Conservation (phyloP, 92 coral and sea anemone genomes). For the Phenganax marumi region DNA sequence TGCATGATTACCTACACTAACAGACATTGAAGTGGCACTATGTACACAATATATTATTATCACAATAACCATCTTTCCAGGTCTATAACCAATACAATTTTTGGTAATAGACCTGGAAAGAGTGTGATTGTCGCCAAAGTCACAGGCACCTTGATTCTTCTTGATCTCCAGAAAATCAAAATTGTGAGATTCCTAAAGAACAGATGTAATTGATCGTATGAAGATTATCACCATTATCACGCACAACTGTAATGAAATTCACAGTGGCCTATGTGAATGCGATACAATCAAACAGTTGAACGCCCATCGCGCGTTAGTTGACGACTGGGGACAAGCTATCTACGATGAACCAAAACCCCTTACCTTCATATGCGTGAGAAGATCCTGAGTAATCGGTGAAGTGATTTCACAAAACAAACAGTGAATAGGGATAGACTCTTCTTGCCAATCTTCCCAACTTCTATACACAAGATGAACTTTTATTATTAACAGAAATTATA, state of each 20-base stretch:
- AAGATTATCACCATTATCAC: too few species aligned
- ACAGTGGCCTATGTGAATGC: too few species aligned
- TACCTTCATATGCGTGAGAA: slow-evolving; percentile 88
- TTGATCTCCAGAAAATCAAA: slow-evolving; percentile 56
- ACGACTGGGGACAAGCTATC: too few species aligned
- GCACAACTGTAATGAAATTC: too few species aligned
- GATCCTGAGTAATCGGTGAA: slow-evolving; percentile 55
- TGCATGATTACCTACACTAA: too few species aligned
- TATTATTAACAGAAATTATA: too few species aligned
- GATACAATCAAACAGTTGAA: too few species aligned
- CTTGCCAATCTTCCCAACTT: slow-evolving; percentile 98
- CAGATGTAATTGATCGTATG: too few species aligned
- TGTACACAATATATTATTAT: too few species aligned
- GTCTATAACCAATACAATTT: not conserved
- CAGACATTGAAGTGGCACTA: too few species aligned
- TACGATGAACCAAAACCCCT: not conserved
- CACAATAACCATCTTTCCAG: not conserved
- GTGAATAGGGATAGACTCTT: slow-evolving; percentile 69
- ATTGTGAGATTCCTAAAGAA: slow-evolving; percentile 52
- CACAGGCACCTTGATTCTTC: slow-evolving; percentile 50
- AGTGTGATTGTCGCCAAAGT: not conserved
- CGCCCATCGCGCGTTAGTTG: too few species aligned
- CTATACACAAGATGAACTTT: slow-evolving; percentile 40
- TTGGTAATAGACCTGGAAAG: not conserved
- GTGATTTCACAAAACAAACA: slow-evolving; percentile 82